Conservation (phyloP, 2,888 invertebrate species). For the Atrina japonica region DNA sequence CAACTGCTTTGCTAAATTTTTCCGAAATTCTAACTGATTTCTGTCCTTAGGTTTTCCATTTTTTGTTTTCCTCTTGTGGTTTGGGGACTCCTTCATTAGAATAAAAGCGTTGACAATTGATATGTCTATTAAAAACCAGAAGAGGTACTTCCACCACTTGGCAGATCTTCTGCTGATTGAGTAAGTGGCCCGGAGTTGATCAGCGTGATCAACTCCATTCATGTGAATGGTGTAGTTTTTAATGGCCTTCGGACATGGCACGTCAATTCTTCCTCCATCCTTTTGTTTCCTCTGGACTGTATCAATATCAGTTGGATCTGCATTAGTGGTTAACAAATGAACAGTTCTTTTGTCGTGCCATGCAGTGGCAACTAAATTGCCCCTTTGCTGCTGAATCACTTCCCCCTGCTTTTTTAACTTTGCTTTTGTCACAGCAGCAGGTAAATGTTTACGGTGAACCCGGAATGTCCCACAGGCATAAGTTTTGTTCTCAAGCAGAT, state of each 20-base stretch:
- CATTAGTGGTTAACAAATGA: slow-evolving; percentile 15
- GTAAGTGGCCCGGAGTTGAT: slow-evolving; percentile 21
- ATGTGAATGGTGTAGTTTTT: slow-evolving; percentile 6
- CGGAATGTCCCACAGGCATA: slow-evolving; percentile 10
- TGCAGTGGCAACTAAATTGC: neutral
- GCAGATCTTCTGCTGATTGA: slow-evolving; percentile 2
- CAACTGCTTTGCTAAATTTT: slow-evolving; percentile 8
- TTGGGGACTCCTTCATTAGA: slow-evolving; percentile 28
- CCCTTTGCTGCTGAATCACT: neutral
- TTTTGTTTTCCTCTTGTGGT: slow-evolving; percentile 3
- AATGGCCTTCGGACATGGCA: slow-evolving; percentile 13
- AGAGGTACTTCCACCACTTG: slow-evolving; percentile 35
- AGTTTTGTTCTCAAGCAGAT: neutral
- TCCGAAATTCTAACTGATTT: slow-evolving; percentile 1
- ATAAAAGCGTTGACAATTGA: slow-evolving; percentile 17
- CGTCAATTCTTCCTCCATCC: slow-evolving; percentile 19
- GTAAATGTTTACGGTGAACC: slow-evolving; percentile 3
- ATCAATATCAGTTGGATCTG: neutral
- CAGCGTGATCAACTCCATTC: slow-evolving; percentile 30
- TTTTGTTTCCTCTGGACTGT: slow-evolving; percentile 21
- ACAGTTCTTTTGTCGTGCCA: slow-evolving; percentile 13
- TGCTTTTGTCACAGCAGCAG: neutral
- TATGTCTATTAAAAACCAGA: slow-evolving; percentile 21
- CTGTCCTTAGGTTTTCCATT: neutral
- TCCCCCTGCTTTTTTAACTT: slow-evolving; percentile 18